A percentile compares a stretch with the other conserved stretches of the same genome.
phyloP scores from a whole-genome alignment of 2,113 vertebrate species.

The Halcyon senegalensis region DNA sequence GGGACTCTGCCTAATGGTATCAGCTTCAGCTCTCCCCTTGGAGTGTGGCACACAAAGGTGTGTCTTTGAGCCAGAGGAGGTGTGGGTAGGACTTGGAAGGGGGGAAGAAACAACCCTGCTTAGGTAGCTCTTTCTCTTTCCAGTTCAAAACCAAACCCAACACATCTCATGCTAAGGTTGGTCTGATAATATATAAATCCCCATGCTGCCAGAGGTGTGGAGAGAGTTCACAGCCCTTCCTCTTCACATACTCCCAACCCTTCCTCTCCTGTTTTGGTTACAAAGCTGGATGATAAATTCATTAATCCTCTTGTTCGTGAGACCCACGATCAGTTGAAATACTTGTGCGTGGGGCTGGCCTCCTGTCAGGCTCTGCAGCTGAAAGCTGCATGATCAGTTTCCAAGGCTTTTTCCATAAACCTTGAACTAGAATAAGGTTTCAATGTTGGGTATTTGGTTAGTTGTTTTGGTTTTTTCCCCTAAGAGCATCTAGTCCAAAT shows the following conservation, averaged over 20 bases:
- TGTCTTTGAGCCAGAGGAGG: neutral
- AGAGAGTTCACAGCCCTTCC: neutral
- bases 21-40: neutral
- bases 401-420: neutral
- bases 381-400: neutral
- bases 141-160: neutral
- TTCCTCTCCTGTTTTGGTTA: neutral
- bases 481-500: neutral
- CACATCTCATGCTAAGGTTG: neutral
- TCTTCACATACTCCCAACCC: fast-evolving
- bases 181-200: neutral
- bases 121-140: neutral
- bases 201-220: neutral
- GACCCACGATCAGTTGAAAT: neutral
- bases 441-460: no score
- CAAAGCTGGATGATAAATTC: neutral
- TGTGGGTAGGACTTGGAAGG: neutral
- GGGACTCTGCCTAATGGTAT: fast-evolving
- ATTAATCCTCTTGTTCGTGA: neutral
- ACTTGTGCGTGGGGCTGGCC: neutral
- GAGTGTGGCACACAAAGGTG: no score
- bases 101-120: neutral
- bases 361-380: neutral
- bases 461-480: neutral
- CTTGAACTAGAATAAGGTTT: neutral